Evolutionary conservation across 64 coral and sea anemone species (phyloP), one percentile per base, ranked within the genome.

Genomic region (Platygyra sinensis): DNA sequence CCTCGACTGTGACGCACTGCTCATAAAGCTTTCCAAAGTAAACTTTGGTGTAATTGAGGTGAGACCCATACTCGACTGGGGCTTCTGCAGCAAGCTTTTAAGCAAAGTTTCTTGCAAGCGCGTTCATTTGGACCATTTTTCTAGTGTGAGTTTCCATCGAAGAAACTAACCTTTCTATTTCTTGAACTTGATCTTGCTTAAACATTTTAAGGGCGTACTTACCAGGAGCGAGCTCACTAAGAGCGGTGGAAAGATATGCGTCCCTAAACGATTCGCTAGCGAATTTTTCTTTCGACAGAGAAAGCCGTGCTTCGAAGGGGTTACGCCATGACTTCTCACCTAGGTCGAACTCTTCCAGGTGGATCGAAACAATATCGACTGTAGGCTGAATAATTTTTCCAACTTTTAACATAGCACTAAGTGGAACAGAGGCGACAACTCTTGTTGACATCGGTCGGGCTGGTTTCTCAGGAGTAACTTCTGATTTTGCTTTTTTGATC

Each of bases 51-150:
- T 90, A 46, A 46, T 46, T 46, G 42, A 82, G 79, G n/a, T 72
- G 49, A 54, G 46, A 67, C 32, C 77, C 77, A 74, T 82, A 81
- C 71, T 82, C 29, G 25, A 77, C 42, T 46, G 42, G 42, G 42
- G 42, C 42, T 75, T 94, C 52, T 17, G 57, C 51, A 67, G 62
- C 51, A 69, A 80, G 60, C 20, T 67, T 80, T 27, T 73, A 18
- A 51, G 92, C 86, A 77, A 94, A 94, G 62, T 94, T 88, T 29
- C 87, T 42, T 31, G 87, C 86, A 22, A 94, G 72, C 0, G 78
- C 78, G 19, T 94, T 88, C 92, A 94, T 94, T 72, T 94, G 92
- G 8, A 94, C 92, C 25, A 83, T 50, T 73, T 94, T 94, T 13
- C 92, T 84, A 13, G 80, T 94, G 30, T 94, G 87, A 49, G 73